Evolutionary conservation across 2,113 vertebrate genomes (phyloP), one percentile per base, ranked within the genome.

Genomic region (Aspidoscelis tigris): DNA sequence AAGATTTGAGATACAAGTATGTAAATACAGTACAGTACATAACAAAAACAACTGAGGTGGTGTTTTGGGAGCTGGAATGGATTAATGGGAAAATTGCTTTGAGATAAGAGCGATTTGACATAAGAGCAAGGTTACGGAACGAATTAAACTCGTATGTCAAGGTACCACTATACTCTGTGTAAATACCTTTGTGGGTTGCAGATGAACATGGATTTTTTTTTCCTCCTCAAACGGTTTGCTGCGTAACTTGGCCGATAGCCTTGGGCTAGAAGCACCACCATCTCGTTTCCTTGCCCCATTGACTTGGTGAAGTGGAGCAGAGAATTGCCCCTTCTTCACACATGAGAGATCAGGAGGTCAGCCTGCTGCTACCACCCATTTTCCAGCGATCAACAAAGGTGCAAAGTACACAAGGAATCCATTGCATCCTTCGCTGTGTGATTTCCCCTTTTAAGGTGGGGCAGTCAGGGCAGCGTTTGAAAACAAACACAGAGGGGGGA

Each of bases 291-390:
- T 0, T 83, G 64, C 53, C 0, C 1, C 4, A 69, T 73, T 87
- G 74, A 85, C 44, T 22, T 83, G 84, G 84, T 87, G 88, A 91
- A 93, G 89, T 87, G 83, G 91, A 93, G 91, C 91, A 82, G 91
- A 91, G 91, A 93, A 88, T 92, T 3, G 6, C 89, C 89, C 81
- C 86, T 78, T 88, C 78, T 89, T 94, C 85, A 91, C 89, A 87
- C 92, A 81, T 89, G 90, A 88, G 73, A 76, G 87, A 83, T 80
- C 91, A 88, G 87, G 84, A 88, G n/a, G 58, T 24, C 0, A n/a
- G 84, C 0, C 88, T 83, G 85, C 84, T 66, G 82, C 77, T 0
- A 5, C 82, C 84, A 69, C 76, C 1, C 0, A 0, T 7, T 84
- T 72, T 61, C 55, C 53, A 78, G 81, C 81, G 72, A 22, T 26